Evolutionary conservation across 2,888 invertebrate species (phyloP).

Genomic region (Drosophila basisetae): DNA sequence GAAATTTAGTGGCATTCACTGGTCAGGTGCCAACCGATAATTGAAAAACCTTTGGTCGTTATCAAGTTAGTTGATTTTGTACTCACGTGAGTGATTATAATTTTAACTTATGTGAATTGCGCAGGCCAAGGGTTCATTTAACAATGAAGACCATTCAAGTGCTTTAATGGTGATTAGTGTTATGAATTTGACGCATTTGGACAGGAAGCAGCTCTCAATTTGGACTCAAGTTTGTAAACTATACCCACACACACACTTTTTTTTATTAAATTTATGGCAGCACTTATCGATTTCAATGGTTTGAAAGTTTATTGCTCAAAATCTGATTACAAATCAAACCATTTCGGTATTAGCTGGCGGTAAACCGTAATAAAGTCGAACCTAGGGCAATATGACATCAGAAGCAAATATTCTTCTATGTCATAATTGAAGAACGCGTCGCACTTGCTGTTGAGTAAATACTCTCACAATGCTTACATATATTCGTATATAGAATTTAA

Average conservation of each 20-base stretch:
- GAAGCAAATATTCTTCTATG: not conserved
- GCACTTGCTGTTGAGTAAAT: slow-evolving; percentile 7
- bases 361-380: not conserved
- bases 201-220: not conserved
- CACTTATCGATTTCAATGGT: slow-evolving; percentile 20
- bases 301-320: slow-evolving; percentile 15
- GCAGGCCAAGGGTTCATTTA: not conserved
- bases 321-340: slow-evolving; percentile 27
- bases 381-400: slow-evolving; percentile 31
- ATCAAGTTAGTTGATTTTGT: slow-evolving; percentile 13
- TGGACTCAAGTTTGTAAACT: not conserved
- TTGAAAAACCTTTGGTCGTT: not conserved
- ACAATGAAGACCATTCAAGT: not conserved
- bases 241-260: slow-evolving; percentile 12
- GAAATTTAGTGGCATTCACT: slow-evolving; percentile 7
- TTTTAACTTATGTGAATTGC: slow-evolving; percentile 1
- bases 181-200: not conserved
- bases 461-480: not conserved
- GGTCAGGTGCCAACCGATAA: slow-evolving; percentile 23
- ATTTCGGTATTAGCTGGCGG: not conserved
- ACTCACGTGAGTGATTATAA: slow-evolving; percentile 20
- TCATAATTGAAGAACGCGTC: slow-evolving; percentile 11
- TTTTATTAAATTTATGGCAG: slow-evolving; percentile 19
- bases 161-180: not conserved
- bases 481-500: not conserved